Conservation (phyloP, 2,888 invertebrate species). For the Schizaphis graminum region DNA sequence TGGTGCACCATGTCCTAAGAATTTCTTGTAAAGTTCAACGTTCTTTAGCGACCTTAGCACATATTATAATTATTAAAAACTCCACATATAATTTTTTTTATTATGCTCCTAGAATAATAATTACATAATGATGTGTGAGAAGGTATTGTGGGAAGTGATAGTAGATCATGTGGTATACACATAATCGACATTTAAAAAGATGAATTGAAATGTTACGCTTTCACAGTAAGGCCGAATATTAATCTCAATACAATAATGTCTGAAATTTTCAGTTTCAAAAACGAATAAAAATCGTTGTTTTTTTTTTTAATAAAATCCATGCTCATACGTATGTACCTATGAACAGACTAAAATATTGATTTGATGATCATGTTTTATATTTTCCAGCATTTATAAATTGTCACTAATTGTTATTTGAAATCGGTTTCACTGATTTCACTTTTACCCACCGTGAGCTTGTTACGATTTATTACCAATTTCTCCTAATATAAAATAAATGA, state of each 20-base stretch:
- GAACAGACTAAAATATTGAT: neutral
- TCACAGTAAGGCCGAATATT: constrained; percentile 43
- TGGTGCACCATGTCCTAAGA: neutral
- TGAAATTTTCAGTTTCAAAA: neutral
- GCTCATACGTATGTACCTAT: neutral
- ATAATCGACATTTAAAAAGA: constrained; percentile 53
- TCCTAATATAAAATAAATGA: neutral
- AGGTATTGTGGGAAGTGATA: constrained; percentile 57
- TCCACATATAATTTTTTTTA: constrained; percentile 29
- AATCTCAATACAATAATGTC: neutral
- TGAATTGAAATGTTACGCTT: constrained; percentile 59
- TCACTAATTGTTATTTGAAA: constrained; percentile 31
- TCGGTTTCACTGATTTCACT: constrained; percentile 64
- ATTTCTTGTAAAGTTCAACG: constrained; percentile 50
- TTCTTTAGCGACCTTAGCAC: constrained; percentile 62
- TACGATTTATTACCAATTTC: constrained; percentile 37
- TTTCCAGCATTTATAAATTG: neutral
- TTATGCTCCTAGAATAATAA: constrained; percentile 53
- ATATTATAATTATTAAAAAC: constrained; percentile 47
- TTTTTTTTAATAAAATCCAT: neutral
- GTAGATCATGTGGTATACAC: constrained; percentile 27
- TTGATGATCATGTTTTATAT: constrained; percentile 31
- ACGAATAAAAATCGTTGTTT: neutral
- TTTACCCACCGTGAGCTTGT: constrained; percentile 35
- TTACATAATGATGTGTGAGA: constrained; percentile 50